Percentiles rank a stretch among this genome's conserved stretches.
These are phyloP conservation scores for Heteronetta atricapilla DNA, from an alignment of 2,113 vertebrate species.

Conservation along the genomic window DNA sequence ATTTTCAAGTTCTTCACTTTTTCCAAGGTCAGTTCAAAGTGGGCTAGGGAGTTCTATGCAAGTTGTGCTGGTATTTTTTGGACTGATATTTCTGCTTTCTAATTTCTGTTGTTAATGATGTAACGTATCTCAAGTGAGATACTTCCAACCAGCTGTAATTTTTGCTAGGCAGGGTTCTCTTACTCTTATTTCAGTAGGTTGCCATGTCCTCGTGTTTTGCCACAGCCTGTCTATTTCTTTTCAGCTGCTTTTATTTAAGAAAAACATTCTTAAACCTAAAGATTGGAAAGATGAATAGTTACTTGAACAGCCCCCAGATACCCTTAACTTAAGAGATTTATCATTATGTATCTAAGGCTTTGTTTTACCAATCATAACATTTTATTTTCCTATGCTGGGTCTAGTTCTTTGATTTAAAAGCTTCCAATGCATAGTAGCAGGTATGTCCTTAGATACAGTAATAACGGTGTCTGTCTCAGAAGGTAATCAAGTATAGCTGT, in stretches of 20 bases:
- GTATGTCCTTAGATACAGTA: background rate
- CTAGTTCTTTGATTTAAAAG: slow-evolving; percentile 29
- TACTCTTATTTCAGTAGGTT: slow-evolving; percentile 1
- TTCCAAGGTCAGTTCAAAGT: background rate
- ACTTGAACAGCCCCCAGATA: slow-evolving; percentile 10
- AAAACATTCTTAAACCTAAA: slow-evolving; percentile 30
- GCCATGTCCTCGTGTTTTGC: slow-evolving; percentile 5
- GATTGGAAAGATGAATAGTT: background rate
- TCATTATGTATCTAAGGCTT: slow-evolving; percentile 22
- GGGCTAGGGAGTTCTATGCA: background rate
- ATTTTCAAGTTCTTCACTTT: background rate
- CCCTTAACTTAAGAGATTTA: slow-evolving; percentile 30
- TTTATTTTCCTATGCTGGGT: slow-evolving; percentile 30
- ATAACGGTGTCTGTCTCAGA: slow-evolving; percentile 1
- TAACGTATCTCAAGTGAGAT: background rate
- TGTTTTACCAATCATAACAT: slow-evolving; percentile 16
- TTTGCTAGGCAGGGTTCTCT: background rate
- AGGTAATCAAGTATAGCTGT: background rate
- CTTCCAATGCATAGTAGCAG: background rate
- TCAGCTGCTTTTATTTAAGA: slow-evolving; percentile 28
- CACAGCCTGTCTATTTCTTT: background rate
- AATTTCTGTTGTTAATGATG: slow-evolving; percentile 8
- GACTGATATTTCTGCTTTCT: background rate
- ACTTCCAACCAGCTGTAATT: slow-evolving; percentile 9
- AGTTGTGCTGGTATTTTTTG: background rate